These are phyloP conservation scores for Crossocerus cetratus DNA, from an alignment of 2,888 invertebrate species.

Conservation along the genomic window DNA sequence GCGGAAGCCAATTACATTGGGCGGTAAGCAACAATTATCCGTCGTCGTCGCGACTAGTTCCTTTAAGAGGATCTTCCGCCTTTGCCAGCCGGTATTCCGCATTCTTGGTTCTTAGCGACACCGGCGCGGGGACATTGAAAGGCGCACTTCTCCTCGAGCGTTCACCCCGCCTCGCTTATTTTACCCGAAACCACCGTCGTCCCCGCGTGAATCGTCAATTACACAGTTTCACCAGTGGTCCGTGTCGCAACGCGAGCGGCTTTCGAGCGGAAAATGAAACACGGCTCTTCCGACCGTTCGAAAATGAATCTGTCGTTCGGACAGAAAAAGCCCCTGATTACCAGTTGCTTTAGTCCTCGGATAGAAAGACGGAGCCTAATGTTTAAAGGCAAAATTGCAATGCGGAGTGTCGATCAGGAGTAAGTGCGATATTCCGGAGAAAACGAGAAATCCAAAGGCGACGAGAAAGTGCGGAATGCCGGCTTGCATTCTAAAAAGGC, in stretches of 20 bases:
- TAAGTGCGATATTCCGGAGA: conserved; percentile 6
- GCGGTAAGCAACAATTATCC: no score
- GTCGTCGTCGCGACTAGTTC: background rate
- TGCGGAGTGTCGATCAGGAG: background rate
- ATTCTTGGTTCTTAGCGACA: background rate
- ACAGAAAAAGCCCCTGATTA: no score
- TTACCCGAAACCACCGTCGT: background rate
- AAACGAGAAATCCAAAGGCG: conserved; percentile 12
- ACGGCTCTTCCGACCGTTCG: background rate
- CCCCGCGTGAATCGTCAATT: conserved; percentile 1
- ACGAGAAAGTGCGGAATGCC: conserved; percentile 9
- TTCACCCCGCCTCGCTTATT: background rate
- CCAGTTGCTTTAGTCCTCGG: no score
- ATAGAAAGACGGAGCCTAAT: no score
- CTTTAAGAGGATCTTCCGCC: background rate
- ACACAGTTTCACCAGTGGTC: background rate
- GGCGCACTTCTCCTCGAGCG: background rate
- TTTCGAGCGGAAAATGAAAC: background rate
- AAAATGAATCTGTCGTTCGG: no score
- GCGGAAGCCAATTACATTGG: no score
- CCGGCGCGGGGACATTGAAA: background rate
- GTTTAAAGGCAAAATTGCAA: background rate
- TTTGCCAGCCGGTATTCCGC: background rate
- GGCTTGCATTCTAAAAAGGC: background rate
- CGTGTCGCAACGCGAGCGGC: background rate